Conservation (phyloP, 1,140 invertebrate species). For the Sipha flava region DNA sequence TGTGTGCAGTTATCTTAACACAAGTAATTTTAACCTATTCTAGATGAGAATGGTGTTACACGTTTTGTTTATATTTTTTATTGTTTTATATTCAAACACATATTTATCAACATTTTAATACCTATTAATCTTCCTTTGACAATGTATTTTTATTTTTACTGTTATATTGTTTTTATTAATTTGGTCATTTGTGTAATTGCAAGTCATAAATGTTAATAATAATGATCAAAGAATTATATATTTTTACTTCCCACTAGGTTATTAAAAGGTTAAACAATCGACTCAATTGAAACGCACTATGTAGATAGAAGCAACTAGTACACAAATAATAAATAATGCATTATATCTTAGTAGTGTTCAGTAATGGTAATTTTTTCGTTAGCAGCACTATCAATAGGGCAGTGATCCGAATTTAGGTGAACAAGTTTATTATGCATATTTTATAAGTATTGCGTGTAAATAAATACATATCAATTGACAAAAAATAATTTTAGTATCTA, state of each 20-base stretch:
- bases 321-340: background rate
- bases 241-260: background rate
- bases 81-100: background rate
- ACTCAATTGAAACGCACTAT: constrained; percentile 7
- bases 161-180: background rate
- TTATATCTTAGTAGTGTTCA: background rate
- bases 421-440: background rate
- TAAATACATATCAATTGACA: background rate
- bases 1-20: too few relatives aligned
- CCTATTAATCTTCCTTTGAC: background rate
- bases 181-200: background rate
- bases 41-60: too few relatives aligned
- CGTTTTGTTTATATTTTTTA: too few relatives aligned
- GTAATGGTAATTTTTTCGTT: background rate
- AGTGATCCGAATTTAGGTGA: background rate
- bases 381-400: background rate
- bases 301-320: constrained; percentile 3
- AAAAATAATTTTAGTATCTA: too few relatives aligned
- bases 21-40: too few relatives aligned
- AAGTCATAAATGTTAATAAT: background rate
- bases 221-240: background rate
- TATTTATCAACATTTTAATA: background rate
- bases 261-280: constrained; percentile 10
- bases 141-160: background rate
- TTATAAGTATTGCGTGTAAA: background rate